These are phyloP conservation scores for Myotis daubentonii DNA, from an alignment of 2,797 vertebrate species.

Conservation along the genomic window DNA sequence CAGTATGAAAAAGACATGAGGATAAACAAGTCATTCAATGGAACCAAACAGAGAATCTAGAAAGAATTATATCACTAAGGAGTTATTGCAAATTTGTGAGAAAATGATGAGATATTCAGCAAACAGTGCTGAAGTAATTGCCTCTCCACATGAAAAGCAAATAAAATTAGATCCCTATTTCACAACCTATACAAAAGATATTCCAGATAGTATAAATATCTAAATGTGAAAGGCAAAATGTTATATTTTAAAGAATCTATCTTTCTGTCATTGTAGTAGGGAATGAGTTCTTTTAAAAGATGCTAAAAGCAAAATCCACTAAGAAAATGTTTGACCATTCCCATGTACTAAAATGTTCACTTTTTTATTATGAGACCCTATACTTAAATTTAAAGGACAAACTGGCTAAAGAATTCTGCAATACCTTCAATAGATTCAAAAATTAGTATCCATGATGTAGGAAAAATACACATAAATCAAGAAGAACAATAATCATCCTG, in stretches of 20 bases:
- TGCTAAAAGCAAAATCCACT: slow-evolving; percentile 24
- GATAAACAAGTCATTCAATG: not conserved
- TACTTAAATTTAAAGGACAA: not conserved
- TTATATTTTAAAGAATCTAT: not conserved
- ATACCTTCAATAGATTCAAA: not conserved
- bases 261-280: not conserved
- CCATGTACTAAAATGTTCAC: not conserved
- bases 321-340: not conserved
- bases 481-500: not conserved
- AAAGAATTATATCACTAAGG: not conserved
- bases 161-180: slow-evolving; percentile 9
- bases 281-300: slow-evolving; percentile 4
- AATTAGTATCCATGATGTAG: not conserved
- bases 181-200: slow-evolving; percentile 6
- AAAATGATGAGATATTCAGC: not conserved
- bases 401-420: not conserved
- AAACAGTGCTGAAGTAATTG: not conserved
- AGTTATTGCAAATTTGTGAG: not conserved
- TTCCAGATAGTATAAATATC: not conserved
- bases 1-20: not conserved
- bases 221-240: slow-evolving; percentile 11
- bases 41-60: not conserved
- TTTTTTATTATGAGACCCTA: not conserved
- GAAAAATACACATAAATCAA: not conserved
- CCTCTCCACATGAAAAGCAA: not conserved